These are phyloP conservation scores for Chlorospingus flavigularis DNA, from an alignment of 2,797 vertebrate genomes.

Conservation along the genomic window DNA sequence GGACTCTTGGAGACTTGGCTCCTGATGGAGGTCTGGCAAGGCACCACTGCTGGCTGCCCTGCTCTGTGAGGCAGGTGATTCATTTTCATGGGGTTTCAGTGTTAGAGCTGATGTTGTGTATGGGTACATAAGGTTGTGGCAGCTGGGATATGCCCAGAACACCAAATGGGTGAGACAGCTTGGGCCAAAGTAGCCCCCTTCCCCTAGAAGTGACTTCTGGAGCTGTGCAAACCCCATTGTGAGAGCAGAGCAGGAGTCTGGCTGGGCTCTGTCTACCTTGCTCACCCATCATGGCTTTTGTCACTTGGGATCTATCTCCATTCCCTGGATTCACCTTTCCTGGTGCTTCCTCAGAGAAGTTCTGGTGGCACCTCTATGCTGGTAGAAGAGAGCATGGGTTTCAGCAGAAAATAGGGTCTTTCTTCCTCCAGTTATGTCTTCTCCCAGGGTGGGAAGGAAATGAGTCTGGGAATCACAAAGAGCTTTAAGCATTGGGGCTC, in stretches of 20 bases:
- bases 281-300: neutral
- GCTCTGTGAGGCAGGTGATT: neutral
- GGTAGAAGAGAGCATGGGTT: neutral
- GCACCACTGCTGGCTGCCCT: neutral
- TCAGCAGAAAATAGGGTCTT: neutral
- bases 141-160: neutral
- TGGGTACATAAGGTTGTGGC: neutral
- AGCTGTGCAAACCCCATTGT: neutral
- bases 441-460: slow-evolving; percentile 19
- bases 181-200: neutral
- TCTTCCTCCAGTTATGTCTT: neutral
- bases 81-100: neutral
- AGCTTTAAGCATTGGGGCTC: slow-evolving; percentile 5
- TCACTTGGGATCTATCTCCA: neutral
- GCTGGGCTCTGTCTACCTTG: neutral
- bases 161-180: neutral
- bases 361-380: neutral
- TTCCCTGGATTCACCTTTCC: neutral
- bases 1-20: neutral
- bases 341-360: neutral
- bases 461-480: slow-evolving; percentile 37
- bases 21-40: neutral
- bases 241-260: neutral
- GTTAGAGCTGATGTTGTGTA: neutral
- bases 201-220: neutral